A percentile compares a stretch with the other conserved stretches of the same genome.
Conservation (phyloP, 2,888 invertebrate genomes). For the Lasioglossum calceatum region DNA sequence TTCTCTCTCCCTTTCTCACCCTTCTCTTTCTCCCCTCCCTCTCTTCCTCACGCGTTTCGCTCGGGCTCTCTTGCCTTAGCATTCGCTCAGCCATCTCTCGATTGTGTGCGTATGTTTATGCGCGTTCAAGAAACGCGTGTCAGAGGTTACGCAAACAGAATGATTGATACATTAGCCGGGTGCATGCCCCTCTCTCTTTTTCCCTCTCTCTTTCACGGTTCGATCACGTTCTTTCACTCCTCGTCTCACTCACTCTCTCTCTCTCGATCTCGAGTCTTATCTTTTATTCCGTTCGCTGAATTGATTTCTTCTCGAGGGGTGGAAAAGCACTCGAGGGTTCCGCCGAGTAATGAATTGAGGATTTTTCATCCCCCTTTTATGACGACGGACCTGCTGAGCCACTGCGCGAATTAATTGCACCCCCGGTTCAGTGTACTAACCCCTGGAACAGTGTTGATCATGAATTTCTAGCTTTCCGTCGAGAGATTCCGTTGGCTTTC, state of each 20-base stretch:
- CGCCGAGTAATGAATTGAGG: slow-evolving; percentile 68
- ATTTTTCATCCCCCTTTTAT: slow-evolving; percentile 60
- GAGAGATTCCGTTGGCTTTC: not conserved
- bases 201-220: not conserved
- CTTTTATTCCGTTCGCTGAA: slow-evolving; percentile 75
- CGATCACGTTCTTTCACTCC: not conserved
- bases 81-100: slow-evolving; percentile 3
- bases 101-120: slow-evolving; percentile 46
- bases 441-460: not conserved
- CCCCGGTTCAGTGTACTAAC: not conserved
- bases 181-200: slow-evolving; percentile 56
- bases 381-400: slow-evolving; percentile 31
- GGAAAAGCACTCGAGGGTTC: slow-evolving; percentile 36
- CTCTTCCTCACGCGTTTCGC: not conserved
- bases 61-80: not conserved
- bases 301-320: slow-evolving; percentile 67
- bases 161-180: slow-evolving; percentile 81
- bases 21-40: not conserved
- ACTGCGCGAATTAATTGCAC: slow-evolving; percentile 29
- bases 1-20: slow-evolving; percentile 15
- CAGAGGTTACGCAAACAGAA: slow-evolving; percentile 82
- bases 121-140: slow-evolving; percentile 73
- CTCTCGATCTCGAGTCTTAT: slow-evolving; percentile 64
- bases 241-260: slow-evolving; percentile 43
- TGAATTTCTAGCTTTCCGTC: not conserved